These are phyloP conservation scores for Podarcis lilfordi DNA, from an alignment of 2,797 vertebrate species.

Conservation along the genomic window DNA sequence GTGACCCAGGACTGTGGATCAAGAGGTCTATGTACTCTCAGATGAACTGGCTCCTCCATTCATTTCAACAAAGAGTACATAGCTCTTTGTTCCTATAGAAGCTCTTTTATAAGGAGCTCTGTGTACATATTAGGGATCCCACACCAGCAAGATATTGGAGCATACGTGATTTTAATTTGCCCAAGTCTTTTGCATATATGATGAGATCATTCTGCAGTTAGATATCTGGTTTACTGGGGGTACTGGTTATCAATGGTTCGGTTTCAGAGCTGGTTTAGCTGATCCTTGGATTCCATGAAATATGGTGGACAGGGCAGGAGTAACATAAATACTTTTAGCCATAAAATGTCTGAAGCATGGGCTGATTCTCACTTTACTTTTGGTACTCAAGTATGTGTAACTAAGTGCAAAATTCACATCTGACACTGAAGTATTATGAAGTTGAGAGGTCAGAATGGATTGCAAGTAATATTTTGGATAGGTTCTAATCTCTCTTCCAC, in stretches of 20 bases:
- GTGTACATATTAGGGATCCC: too few relatives aligned
- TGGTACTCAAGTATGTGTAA: neutral
- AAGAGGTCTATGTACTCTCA: neutral
- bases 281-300: neutral
- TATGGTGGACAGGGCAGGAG: neutral
- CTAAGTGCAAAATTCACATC: neutral
- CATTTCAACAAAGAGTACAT: too few relatives aligned
- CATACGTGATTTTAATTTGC: too few relatives aligned
- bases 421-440: neutral
- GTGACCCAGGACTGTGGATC: neutral
- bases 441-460: neutral
- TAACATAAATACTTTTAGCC: neutral
- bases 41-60: too few relatives aligned
- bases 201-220: neutral
- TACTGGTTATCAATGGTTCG: neutral
- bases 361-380: neutral
- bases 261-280: neutral
- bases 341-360: neutral
- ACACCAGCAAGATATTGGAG: too few relatives aligned
- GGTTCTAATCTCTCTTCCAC: too few relatives aligned
- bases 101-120: too few relatives aligned
- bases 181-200: neutral
- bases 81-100: too few relatives aligned
- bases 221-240: neutral
- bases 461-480: neutral